Base-by-base conservation (phyloP, 1,140 invertebrate species). In the Eriosoma lanigerum region DNA sequence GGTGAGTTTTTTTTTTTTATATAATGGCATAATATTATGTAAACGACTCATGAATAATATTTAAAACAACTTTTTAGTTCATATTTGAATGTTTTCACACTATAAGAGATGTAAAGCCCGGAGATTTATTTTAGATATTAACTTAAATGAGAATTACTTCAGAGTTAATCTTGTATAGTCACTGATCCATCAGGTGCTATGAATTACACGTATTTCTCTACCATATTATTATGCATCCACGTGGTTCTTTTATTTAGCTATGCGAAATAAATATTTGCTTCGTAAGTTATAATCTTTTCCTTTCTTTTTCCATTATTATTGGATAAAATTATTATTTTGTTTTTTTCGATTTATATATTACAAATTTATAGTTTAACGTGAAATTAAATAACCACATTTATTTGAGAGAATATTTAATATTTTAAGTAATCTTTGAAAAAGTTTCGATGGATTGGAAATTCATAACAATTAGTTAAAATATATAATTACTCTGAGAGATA, bases 361-460 rank as follows among this genome's bases (percentile, higher is more conserved):
- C n/a, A n/a, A n/a, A n/a, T n/a, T 38, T 38, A 38, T 38, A 26
- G 66, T 70, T 29, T 52, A 13, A 70, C 46, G 66, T 26, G 46
- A 72, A 26, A 70, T 70, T 8, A 52, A 72, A 52, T 72, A 72
- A 72, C 52, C 52, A 26, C 46, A 29, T 72, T 72, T 15, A 6
- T 50, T 50, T 52, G 29, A 9, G 29, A 72, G 21, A 29, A 72
- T 50, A 72, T 72, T 72, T 48, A 70, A 70, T 70, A 70, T 29
- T 19, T 50, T 52, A 52, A 72, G 46, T 52, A 72, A 52, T 52
- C 19, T 72, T 68, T 6, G 48, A 72, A 52, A 72, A 29, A 50
- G 6, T 21, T 50, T 46, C 26, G 46, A 50, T 50, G 66, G 66
- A 50, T 70, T 70, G 17, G 21, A 21, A 52, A 48, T 15, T 50